These are phyloP conservation scores for Saturnia pavonia DNA, from an alignment of 2,888 invertebrate genomes.

Conservation along the genomic window DNA sequence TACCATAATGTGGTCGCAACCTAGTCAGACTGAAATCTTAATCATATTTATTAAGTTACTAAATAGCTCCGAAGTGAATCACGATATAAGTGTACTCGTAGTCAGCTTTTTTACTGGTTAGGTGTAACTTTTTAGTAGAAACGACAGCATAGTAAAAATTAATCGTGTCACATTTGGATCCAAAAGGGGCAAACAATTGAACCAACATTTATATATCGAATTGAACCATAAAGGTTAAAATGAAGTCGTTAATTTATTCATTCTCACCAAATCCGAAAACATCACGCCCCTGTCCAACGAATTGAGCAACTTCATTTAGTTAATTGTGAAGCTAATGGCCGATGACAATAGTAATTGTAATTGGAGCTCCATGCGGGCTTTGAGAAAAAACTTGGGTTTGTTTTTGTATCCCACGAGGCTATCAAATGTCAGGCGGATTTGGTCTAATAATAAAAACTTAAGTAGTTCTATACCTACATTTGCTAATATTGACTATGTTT, in stretches of 20 bases:
- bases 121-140: background rate
- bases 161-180: background rate
- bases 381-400: background rate
- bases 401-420: slow-evolving; percentile 12
- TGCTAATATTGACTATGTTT: too few relatives aligned
- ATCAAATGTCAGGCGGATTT: slow-evolving; percentile 5
- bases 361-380: slow-evolving; percentile 14
- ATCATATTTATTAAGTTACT: background rate
- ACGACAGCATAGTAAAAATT: background rate
- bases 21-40: too few relatives aligned
- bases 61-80: background rate
- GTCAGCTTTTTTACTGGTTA: background rate
- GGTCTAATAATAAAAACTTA: background rate
- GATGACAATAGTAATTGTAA: slow-evolving; percentile 62
- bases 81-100: background rate
- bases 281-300: slow-evolving; percentile 41
- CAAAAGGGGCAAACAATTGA: slow-evolving; percentile 4
- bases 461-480: background rate
- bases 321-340: slow-evolving; percentile 61
- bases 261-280: slow-evolving; percentile 47
- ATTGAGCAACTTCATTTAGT: slow-evolving; percentile 52
- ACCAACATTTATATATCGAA: background rate
- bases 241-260: slow-evolving; percentile 32
- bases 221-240: background rate
- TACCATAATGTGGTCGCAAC: too few relatives aligned